These are phyloP conservation scores for Chiloscyllium plagiosum DNA, from an alignment of 2,113 vertebrate genomes.

Conservation along the genomic window DNA sequence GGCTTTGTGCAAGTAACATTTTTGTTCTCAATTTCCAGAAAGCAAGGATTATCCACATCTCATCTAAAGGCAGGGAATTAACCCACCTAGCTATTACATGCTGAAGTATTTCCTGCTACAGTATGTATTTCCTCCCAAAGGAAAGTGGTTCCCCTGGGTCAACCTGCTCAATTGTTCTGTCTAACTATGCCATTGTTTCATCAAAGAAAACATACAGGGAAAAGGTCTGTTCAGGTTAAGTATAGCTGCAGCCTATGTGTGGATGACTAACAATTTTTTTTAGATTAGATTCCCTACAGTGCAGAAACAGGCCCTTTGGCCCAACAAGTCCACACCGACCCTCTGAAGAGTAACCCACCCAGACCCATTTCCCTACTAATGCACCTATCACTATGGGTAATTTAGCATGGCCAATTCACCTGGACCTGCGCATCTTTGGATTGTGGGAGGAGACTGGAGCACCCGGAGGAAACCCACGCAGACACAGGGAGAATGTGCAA, in stretches of 20 bases:
- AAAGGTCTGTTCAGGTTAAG: background rate
- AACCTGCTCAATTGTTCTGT: background rate
- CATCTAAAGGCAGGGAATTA: background rate
- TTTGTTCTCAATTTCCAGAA: background rate
- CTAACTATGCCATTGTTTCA: background rate
- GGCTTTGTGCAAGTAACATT: background rate
- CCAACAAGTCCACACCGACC: too few relatives aligned
- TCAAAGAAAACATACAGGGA: background rate
- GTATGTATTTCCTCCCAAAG: background rate
- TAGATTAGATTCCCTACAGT: too few relatives aligned
- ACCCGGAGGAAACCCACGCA: too few relatives aligned
- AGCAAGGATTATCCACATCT: background rate
- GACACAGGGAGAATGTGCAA: too few relatives aligned
- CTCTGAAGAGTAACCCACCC: too few relatives aligned
- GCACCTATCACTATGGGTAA: too few relatives aligned
- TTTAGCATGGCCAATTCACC: too few relatives aligned
- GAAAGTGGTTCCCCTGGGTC: background rate
- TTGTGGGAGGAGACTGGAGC: too few relatives aligned
- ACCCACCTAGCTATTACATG: background rate
- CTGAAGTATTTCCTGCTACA: background rate
- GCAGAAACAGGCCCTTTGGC: too few relatives aligned
- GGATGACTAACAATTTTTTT: background rate
- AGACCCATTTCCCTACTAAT: too few relatives aligned
- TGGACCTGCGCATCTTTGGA: too few relatives aligned
- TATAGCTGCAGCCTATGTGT: background rate